Conservation (phyloP, 2,797 vertebrate genomes). For the Gallirallus australis region DNA sequence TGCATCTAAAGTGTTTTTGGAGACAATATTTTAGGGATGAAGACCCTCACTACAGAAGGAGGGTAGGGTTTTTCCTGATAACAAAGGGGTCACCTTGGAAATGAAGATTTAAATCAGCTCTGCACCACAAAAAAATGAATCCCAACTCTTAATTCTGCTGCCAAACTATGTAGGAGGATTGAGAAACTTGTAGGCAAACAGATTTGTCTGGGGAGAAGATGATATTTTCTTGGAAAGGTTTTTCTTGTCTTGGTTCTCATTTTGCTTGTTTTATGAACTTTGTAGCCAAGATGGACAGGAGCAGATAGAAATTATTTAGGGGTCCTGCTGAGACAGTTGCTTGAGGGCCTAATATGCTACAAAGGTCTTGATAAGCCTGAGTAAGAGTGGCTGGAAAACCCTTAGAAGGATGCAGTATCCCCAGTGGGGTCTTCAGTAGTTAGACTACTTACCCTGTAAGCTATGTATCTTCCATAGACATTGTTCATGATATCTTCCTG, state of each 20-base stretch:
- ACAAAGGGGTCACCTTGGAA: not conserved
- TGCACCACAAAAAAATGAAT: not conserved
- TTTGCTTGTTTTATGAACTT: not conserved
- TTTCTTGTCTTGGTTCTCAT: not conserved
- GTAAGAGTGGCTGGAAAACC: not conserved
- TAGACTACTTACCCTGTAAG: not conserved
- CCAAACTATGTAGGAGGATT: not conserved
- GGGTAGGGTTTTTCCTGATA: not conserved
- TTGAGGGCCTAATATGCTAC: not conserved
- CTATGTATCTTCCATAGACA: not conserved
- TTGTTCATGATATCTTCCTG: not conserved
- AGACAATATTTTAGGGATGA: not conserved
- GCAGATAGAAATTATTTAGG: not conserved
- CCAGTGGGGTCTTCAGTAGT: not conserved
- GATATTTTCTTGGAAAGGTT: not conserved
- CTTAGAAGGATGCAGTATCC: not conserved
- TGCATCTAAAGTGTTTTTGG: not conserved
- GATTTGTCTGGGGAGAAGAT: not conserved
- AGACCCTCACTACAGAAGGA: not conserved
- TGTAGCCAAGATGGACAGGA: not conserved
- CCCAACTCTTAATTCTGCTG: not conserved
- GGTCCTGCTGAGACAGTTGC: not conserved
- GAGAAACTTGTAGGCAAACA: slow-evolving; percentile 18
- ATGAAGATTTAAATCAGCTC: not conserved
- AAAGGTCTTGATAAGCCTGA: not conserved